A percentile compares a stretch with the other conserved stretches of the same genome.
Evolutionary conservation across 2,113 vertebrate genomes (phyloP).

Genomic region (Catharus minimus): DNA sequence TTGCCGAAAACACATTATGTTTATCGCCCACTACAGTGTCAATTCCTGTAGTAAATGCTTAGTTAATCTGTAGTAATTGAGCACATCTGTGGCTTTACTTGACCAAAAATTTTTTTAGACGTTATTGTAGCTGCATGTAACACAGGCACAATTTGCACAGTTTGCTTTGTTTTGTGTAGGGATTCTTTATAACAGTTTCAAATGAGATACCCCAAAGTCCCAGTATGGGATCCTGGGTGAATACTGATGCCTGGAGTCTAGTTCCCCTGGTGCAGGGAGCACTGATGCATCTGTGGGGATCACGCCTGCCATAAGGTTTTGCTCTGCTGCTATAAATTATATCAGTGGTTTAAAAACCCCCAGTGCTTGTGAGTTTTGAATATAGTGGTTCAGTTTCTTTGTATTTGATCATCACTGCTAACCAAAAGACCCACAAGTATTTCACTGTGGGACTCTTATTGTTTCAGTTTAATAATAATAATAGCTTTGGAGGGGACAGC

Average conservation of each 20-base stretch:
- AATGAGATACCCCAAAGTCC: not conserved
- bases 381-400: not conserved
- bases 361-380: not conserved
- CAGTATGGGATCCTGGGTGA: not conserved
- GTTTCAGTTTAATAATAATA: slow-evolving; percentile 30
- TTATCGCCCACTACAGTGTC: not conserved
- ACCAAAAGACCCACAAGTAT: not conserved
- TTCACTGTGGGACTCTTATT: not conserved
- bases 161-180: not conserved
- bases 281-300: not conserved
- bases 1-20: not conserved
- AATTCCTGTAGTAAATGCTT: not conserved
- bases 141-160: not conserved
- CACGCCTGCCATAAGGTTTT: not conserved
- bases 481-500: not conserved
- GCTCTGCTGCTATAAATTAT: not conserved
- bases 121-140: not conserved
- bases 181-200: not conserved
- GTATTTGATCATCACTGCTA: not conserved
- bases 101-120: not conserved
- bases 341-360: not conserved
- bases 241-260: fast-evolving
- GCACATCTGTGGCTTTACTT: not conserved
- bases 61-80: not conserved
- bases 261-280: not conserved